Evolutionary conservation across 2,888 invertebrate species (phyloP), one percentile per base, ranked within the genome.

Genomic region (Autographa gamma): DNA sequence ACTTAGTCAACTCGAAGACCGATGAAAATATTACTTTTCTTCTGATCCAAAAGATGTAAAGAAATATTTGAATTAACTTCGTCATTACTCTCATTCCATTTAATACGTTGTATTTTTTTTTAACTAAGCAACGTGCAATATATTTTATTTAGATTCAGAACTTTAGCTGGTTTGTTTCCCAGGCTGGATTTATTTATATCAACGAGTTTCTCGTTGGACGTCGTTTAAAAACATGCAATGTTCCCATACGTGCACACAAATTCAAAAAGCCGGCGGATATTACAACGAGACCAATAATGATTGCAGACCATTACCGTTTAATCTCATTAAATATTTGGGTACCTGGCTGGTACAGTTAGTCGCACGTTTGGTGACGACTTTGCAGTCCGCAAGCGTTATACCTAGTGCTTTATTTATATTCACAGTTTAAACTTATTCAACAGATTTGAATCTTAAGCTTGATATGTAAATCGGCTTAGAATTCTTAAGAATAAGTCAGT

Each of bases 341-440:
- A 84, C 79, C 79, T 65, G 74, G 77, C 52, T 64, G 76, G 76
- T 87, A 89, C 89, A 87, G 89, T 89, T 89, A 88, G 63, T 71
- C 78, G 78, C 76, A 77, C 84, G 74, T 79, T 82, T 74, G 80
- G 78, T 73, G 81, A 80, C 83, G 81, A 87, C 83, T 90, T 90
- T 85, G 86, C 86, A 90, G 88, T 90, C 90, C 73, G 71, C 71
- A 70, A 80, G 83, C 90, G 90, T 90, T 88, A 87, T 85, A 84
- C 81, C 86, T 88, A 89, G 88, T 84, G 86, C 87, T 89, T 90
- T 86, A 89, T 90, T 91, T 89, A 87, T 88, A 90, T 91, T 90
- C 90, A 90, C 88, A 82, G 84, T 88, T 88, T 90, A 86, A 86
- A 86, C 86, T 89, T 89, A 89, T 89, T 89, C 88, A 86, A 79